Evolutionary conservation across 37 sponge, comb jelly and placozoan genomes (phyloP), one percentile per base, ranked within the genome.

Genomic region (Bolinopsis microptera): DNA sequence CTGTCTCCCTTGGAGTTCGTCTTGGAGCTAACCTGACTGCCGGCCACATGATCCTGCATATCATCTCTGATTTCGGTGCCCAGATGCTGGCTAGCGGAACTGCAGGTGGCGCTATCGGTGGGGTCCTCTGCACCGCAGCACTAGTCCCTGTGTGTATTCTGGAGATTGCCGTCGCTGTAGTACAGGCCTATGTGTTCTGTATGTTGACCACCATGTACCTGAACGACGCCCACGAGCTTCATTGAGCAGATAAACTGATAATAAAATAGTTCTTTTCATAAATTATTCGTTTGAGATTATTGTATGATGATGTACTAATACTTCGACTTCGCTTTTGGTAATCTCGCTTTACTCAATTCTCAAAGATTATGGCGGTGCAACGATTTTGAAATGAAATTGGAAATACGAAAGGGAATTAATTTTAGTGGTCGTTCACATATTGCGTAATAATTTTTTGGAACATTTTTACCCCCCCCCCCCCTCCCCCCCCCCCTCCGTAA

Each of bases 121-220:
- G 36, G 0, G 90, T 41, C 8, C 36, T 86, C 48, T 86, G 90
- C 61, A 36, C 38, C 28, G 90, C 90, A 0, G 90, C 90, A 9
- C 61, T 86, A 2, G 90, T 86, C 0, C 90, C 90, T 24, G 36
- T 86, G 2, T 36, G 38, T 48, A 86, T 86, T 30, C 61, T 86
- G 3, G 90, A 86, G 90, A 86, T 86, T 40, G 90, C 90, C 8
- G 90, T 86, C 0, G 90, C 90, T 13, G 41, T 39, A 5, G 90
- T 86, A 0, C 90, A 86, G 90, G 90, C 90, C 27, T 86, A 86
- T 39, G 90, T 86, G 3, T 86, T 86, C 90, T 86, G 90, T 39
- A 86, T 86, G 90, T 40, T 86, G 90, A 86, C 90, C 90, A 86
- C 90, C 30, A 86, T 86, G 90, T 86, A 86, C 90, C n/a, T 86